Base-by-base conservation (phyloP, 2,113 vertebrate genomes). In the Puntigrus tetrazona region DNA sequence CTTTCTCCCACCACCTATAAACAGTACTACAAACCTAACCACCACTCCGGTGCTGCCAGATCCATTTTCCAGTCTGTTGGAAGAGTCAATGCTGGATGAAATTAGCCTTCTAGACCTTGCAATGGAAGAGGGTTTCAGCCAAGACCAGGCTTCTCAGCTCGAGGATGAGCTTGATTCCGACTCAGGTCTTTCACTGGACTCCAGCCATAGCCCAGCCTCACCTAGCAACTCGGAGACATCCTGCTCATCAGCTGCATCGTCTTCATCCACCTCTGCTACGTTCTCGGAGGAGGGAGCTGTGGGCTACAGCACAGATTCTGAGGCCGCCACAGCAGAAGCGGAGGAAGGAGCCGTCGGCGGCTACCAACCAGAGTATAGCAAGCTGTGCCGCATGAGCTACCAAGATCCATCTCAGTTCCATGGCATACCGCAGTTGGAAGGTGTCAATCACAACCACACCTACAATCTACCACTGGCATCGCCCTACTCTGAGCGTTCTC, bases 371-470 rank as follows among this genome's bases (percentile, higher is more conserved):
- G 98, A 97, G 83, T 98, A 96, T 86, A 97, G 96, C 90, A 99
- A 99, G 87, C 95, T 99, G 84, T 99, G 98, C 92, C 96, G 98
- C 77, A 99, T 99, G 98, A 99, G 97, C 94, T 99, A 96, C 87
- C 97, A 98, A 94, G 96, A 97, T 89, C 97, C 96, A 0, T 94
- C 96, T 4, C 96, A 95, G 91, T 97, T 98, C 85, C 96, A 95
- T 57, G 95, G 94, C 90, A 91, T 98, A 87, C 98, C 97, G 80
- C 97, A 97, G 91, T 94, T 98, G 72, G 97, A 99, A 90, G 94
- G 95, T 47, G 94, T 99, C 31, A 94, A 95, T 88, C 98, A 99
- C 93, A 99, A 99, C 90, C 98, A 99, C 86, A 98, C 98, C 0
- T 99, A 99, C 89, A 99, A 98, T 93, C 95, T 98, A 92, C 96